Conservation (phyloP, 2,888 invertebrate species). For the Monoplex corrugatus region DNA sequence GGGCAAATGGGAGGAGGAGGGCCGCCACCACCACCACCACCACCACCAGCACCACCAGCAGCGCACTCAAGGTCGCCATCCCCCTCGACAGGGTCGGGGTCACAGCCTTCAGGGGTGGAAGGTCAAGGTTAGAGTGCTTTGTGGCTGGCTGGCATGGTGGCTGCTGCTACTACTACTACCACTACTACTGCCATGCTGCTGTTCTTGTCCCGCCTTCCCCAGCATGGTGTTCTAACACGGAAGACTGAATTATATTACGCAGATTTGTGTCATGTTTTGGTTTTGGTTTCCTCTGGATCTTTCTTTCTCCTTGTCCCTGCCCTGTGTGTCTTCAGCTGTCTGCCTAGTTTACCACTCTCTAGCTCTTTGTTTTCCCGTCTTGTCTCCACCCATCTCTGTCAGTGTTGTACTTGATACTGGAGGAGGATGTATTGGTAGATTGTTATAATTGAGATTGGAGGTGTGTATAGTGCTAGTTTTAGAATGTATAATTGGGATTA, state of each 20-base stretch:
- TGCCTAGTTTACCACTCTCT: not conserved
- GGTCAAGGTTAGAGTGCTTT: slow-evolving; percentile 37
- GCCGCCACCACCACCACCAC: slow-evolving; percentile 26
- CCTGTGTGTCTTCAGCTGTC: not conserved
- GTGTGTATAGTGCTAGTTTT: not conserved
- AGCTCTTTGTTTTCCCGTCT: not conserved
- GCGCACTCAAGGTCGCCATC: slow-evolving; percentile 17
- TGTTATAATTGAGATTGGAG: not conserved
- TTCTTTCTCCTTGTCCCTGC: not conserved
- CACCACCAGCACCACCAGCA: slow-evolving; percentile 38
- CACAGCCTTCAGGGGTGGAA: slow-evolving; percentile 2
- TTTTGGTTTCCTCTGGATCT: too few species aligned
- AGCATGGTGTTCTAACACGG: not conserved
- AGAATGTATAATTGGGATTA: not conserved
- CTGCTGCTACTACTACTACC: too few species aligned
- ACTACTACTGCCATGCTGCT: too few species aligned
- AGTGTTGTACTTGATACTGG: too few species aligned
- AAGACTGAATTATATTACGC: too few species aligned
- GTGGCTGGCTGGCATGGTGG: not conserved
- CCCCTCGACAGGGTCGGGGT: slow-evolving; percentile 28
- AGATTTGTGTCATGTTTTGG: too few species aligned
- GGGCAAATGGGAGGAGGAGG: slow-evolving; percentile 1
- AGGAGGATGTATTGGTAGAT: not conserved
- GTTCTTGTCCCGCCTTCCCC: too few species aligned
- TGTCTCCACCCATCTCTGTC: too few species aligned